phyloP scores from a whole-genome alignment of 2,888 invertebrate species.

The Sarcophaga variegata region DNA sequence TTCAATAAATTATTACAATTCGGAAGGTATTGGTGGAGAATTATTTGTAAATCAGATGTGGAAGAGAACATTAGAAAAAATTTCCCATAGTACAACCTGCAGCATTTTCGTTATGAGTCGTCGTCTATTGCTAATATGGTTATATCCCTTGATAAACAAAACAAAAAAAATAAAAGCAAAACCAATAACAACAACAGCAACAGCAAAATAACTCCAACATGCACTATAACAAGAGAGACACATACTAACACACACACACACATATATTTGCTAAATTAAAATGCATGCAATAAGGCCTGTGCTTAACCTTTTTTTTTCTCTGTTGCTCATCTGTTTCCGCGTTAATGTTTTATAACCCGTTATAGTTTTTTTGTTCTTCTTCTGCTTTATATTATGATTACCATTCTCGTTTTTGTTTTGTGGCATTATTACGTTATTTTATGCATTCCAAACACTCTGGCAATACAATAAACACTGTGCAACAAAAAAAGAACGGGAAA shows the following conservation, averaged over 20 bases:
- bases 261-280: slow-evolving; percentile 42
- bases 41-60: too few relatives aligned
- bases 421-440: slow-evolving; percentile 12
- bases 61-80: too few relatives aligned
- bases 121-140: too few relatives aligned
- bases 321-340: slow-evolving; percentile 72
- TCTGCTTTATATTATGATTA: too few relatives aligned
- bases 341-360: slow-evolving; percentile 70
- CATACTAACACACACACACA: too few relatives aligned
- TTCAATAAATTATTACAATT: too few relatives aligned
- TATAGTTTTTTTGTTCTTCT: slow-evolving; percentile 26
- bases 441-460: neutral
- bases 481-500: neutral
- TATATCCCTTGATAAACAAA: too few relatives aligned
- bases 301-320: slow-evolving; percentile 72
- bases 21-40: too few relatives aligned
- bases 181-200: neutral
- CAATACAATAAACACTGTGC: neutral
- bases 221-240: too few relatives aligned
- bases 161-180: too few relatives aligned
- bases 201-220: neutral
- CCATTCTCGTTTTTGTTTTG: neutral
- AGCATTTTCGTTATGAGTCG: too few relatives aligned
- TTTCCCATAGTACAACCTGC: too few relatives aligned
- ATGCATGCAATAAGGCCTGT: slow-evolving; percentile 76